These are phyloP conservation scores for Cyphomyrus plagiostoma DNA, from an alignment of 2,113 vertebrate species.

Conservation along the genomic window DNA sequence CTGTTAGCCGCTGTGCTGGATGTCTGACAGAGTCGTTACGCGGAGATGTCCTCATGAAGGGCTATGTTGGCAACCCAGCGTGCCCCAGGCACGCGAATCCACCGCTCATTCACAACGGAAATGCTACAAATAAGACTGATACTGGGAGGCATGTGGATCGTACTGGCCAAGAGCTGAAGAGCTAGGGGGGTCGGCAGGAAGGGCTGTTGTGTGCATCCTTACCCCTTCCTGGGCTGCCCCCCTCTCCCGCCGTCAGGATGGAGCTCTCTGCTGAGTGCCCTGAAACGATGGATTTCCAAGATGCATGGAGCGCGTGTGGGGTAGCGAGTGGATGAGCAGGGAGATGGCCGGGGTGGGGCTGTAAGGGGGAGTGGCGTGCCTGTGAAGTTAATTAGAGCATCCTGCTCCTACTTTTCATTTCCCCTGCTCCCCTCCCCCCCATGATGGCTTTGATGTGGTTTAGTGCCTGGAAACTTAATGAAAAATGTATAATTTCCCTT, in stretches of 20 bases:
- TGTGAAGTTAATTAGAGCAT: slow-evolving; percentile 71
- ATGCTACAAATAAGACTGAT: slow-evolving; percentile 40
- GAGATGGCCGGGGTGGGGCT: neutral
- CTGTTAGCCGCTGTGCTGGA: neutral
- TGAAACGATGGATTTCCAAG: slow-evolving; percentile 27
- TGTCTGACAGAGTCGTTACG: neutral
- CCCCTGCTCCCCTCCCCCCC: slow-evolving; percentile 25
- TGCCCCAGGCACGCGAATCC: neutral
- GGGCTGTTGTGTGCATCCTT: slow-evolving; percentile 11
- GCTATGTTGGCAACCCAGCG: neutral
- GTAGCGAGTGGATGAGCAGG: slow-evolving; percentile 16
- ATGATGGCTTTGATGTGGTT: slow-evolving; percentile 67
- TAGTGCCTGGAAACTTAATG: slow-evolving; percentile 68
- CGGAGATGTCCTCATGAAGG: neutral
- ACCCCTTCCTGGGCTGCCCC: slow-evolving; percentile 36
- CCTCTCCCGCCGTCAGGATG: neutral
- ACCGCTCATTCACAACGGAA: slow-evolving; percentile 36
- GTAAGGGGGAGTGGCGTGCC: slow-evolving; percentile 33
- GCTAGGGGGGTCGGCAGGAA: neutral
- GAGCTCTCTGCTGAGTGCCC: neutral
- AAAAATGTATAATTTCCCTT: slow-evolving; percentile 71
- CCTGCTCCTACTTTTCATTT: slow-evolving; percentile 51
- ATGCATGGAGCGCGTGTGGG: neutral
- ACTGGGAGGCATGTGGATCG: slow-evolving; percentile 33
- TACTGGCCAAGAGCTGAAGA: slow-evolving; percentile 15